phyloP scores from a whole-genome alignment of 2,797 vertebrate genomes.

The Bovichtus diacanthus region DNA sequence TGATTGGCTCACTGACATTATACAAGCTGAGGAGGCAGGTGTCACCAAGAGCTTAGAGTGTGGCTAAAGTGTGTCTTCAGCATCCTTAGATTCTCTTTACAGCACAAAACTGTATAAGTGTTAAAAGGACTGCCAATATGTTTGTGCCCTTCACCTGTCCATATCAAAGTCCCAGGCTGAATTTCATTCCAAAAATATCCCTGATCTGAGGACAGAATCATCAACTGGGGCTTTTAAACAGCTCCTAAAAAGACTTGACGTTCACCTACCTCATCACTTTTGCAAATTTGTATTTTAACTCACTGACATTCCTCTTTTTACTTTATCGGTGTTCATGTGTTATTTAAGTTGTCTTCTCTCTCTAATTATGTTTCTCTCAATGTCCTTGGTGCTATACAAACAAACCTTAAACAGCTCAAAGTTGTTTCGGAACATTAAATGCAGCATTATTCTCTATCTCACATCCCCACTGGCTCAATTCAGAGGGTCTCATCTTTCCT shows the following conservation, averaged over 20 bases:
- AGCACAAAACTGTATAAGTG: no score
- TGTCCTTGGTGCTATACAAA: not conserved
- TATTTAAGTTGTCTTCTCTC: not conserved
- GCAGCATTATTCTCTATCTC: slow-evolving; percentile 29
- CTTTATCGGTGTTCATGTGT: no score
- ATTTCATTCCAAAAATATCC: no score
- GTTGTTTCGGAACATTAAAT: slow-evolving; percentile 31
- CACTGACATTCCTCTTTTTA: not conserved
- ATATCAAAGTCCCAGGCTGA: no score
- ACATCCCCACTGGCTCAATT: slow-evolving; percentile 19
- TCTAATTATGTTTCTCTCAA: no score
- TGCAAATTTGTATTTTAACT: not conserved
- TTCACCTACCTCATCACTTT: not conserved
- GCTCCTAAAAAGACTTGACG: not conserved
- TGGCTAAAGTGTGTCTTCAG: no score
- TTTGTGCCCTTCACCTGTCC: no score
- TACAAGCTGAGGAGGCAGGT: no score
- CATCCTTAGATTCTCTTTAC: no score
- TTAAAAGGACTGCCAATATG: no score
- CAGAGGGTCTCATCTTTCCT: slow-evolving; percentile 41
- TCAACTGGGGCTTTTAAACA: not conserved
- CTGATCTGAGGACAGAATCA: not conserved
- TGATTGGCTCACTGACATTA: no score
- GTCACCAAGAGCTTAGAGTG: no score
- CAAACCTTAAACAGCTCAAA: slow-evolving; percentile 17